Conservation (phyloP, 2,113 vertebrate genomes). For the human region DNA sequence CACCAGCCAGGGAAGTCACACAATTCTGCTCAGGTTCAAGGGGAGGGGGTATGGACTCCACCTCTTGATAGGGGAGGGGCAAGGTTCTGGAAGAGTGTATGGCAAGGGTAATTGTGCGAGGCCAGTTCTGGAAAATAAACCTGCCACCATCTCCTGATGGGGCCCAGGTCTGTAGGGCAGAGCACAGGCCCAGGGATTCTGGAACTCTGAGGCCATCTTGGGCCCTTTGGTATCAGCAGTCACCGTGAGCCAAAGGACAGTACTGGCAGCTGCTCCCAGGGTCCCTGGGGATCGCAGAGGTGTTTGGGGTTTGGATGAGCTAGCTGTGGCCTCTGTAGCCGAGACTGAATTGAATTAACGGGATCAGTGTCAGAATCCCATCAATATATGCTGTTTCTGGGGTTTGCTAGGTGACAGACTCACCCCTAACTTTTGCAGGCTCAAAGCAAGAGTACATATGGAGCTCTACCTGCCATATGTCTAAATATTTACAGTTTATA, state of each 20-base stretch:
- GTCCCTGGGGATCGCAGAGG: not conserved
- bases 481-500: not conserved
- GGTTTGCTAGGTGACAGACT: not conserved
- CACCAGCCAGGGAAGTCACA: not conserved
- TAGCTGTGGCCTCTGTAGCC: not conserved
- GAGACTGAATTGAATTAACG: not conserved
- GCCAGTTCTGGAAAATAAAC: not conserved
- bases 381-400: not conserved
- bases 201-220: not conserved
- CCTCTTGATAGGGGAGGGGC: not conserved
- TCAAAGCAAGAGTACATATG: not conserved
- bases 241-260: not conserved
- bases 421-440: not conserved
- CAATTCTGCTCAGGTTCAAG: not conserved
- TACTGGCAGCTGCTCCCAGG: too few relatives aligned
- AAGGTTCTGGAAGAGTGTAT: not conserved
- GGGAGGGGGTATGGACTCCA: accelerated
- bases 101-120: not conserved
- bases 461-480: not conserved
- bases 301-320: not conserved
- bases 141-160: not conserved
- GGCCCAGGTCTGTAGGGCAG: not conserved
- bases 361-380: not conserved
- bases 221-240: not conserved
- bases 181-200: not conserved